Evolutionary conservation across 92 coral and sea anemone genomes (phyloP).

Genomic region (Epizoanthus scotinus): DNA sequence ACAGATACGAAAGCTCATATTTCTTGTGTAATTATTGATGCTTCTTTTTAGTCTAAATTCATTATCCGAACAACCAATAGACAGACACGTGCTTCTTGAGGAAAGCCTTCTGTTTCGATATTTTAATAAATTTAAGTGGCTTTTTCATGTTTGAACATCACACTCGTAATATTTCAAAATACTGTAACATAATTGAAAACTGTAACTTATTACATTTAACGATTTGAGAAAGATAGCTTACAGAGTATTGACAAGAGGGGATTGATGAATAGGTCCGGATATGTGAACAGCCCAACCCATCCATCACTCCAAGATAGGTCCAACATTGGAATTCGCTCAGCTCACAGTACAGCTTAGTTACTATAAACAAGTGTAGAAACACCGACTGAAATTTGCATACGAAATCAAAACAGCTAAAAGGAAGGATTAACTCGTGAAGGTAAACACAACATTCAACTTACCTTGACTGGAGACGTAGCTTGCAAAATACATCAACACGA

Average conservation of each 20-base stretch:
- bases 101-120: background rate
- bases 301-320: background rate
- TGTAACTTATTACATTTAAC: background rate
- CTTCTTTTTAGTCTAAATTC: background rate
- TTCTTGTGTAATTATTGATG: background rate
- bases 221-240: constrained; percentile 14
- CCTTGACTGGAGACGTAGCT: constrained; percentile 21
- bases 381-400: constrained; percentile 36
- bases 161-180: background rate
- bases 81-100: background rate
- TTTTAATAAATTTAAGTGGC: background rate
- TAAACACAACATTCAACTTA: constrained; percentile 21
- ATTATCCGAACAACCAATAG: background rate
- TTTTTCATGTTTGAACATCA: background rate
- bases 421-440: constrained; percentile 30
- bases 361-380: constrained; percentile 36
- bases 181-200: background rate
- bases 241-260: background rate
- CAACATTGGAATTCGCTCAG: constrained; percentile 34
- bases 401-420: constrained; percentile 41
- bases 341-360: background rate
- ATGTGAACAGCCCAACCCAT: too few relatives aligned
- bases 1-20: constrained; percentile 4
- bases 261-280: constrained; percentile 4
- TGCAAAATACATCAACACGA: constrained; percentile 5